A percentile compares a stretch with the other conserved stretches of the same genome.
These are phyloP conservation scores for Xylocopa sonorina DNA, from an alignment of 1,140 invertebrate genomes.

Conservation along the genomic window DNA sequence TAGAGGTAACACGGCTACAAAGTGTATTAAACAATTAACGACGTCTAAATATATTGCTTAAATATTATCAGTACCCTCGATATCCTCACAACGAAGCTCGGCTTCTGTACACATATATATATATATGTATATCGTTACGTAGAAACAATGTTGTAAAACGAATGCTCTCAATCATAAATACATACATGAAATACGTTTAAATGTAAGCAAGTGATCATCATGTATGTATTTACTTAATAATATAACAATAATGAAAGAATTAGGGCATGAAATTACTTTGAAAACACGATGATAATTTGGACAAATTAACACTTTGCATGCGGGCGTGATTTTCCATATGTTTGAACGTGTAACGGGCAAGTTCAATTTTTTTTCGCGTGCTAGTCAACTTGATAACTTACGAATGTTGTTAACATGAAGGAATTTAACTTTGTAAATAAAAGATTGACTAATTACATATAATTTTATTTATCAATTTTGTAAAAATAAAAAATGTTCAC, in stretches of 20 bases:
- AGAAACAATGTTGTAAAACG: not conserved
- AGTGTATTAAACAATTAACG: conserved; percentile 24
- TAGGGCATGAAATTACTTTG: not conserved
- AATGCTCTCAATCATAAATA: not conserved
- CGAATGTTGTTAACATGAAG: too few species aligned
- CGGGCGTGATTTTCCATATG: too few species aligned
- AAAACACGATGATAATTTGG: not conserved
- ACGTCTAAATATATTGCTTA: conserved; percentile 10
- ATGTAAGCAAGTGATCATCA: too few species aligned
- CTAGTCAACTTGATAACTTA: too few species aligned
- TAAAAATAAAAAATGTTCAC: too few species aligned
- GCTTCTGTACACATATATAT: not conserved
- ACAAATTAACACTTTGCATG: not conserved
- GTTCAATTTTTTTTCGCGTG: too few species aligned
- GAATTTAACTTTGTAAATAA: too few species aligned
- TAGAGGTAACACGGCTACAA: not conserved
- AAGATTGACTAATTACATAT: too few species aligned
- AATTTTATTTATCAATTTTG: too few species aligned
- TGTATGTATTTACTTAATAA: too few species aligned
- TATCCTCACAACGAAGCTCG: not conserved
- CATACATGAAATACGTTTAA: not conserved
- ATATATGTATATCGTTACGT: too few species aligned
- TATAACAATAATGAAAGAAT: not conserved
- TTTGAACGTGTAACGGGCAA: too few species aligned
- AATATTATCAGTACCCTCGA: not conserved